These are phyloP conservation scores for Rousettus leschenaultii DNA, from an alignment of 2,113 vertebrate genomes.

Conservation along the genomic window DNA sequence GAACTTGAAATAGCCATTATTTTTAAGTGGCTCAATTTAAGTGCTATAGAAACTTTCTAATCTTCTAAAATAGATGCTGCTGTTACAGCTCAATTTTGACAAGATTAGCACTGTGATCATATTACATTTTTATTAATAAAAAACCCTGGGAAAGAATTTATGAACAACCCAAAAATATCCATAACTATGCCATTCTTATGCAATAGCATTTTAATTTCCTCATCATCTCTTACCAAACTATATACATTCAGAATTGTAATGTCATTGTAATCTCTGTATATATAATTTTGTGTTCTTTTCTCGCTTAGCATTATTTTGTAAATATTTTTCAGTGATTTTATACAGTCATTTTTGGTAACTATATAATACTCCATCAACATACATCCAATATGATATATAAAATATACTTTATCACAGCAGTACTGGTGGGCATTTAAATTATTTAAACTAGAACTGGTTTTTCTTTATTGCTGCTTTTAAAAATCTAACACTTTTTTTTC, in stretches of 20 bases:
- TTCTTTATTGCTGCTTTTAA: neutral
- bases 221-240: neutral
- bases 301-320: neutral
- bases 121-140: neutral
- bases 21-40: neutral
- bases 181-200: neutral
- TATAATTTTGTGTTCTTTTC: neutral
- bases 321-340: neutral
- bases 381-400: slow-evolving; percentile 4
- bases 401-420: neutral
- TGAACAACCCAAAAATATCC: neutral
- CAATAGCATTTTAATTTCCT: slow-evolving; percentile 1
- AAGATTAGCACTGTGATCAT: neutral
- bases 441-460: neutral
- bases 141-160: neutral
- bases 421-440: neutral
- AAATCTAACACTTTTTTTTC: neutral
- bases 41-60: neutral
- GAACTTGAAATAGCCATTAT: neutral
- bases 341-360: neutral
- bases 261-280: neutral
- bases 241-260: neutral
- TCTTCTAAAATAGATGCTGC: neutral
- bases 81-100: neutral
- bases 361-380: neutral